Percentiles rank a stretch among this genome's conserved stretches.
Evolutionary conservation across 2,888 invertebrate species (phyloP).

Genomic region (Argynnis bischoffii): DNA sequence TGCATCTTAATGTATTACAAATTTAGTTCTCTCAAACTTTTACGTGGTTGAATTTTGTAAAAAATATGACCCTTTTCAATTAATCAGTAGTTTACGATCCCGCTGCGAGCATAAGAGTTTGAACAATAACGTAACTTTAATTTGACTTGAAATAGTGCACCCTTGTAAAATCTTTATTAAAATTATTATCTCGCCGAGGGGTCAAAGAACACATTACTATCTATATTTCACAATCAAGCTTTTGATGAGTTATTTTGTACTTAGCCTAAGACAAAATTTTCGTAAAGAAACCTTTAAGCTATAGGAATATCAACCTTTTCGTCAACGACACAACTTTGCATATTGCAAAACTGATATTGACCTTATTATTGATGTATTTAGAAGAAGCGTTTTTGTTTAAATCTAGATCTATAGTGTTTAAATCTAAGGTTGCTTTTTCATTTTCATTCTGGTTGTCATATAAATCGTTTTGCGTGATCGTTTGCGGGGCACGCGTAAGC

Average conservation of each 20-base stretch:
- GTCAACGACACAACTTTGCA: conserved; percentile 47
- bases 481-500: conserved; percentile 67
- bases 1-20: conserved; percentile 29
- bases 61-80: conserved; percentile 43
- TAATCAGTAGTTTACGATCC: conserved; percentile 50
- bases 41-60: conserved; percentile 20
- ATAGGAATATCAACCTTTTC: conserved; percentile 58
- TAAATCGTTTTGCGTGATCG: conserved; percentile 33
- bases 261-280: conserved; percentile 48
- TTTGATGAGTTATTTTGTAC: conserved; percentile 68
- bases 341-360: conserved; percentile 30
- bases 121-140: conserved; percentile 72
- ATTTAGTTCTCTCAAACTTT: background rate
- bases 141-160: conserved; percentile 70
- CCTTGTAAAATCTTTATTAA: conserved; percentile 72
- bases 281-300: conserved; percentile 46
- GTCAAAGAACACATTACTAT: conserved; percentile 75
- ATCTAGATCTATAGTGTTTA: conserved; percentile 33
- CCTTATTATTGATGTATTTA: conserved; percentile 12
- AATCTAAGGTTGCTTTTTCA: conserved; percentile 46
- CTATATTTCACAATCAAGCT: conserved; percentile 67
- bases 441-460: conserved; percentile 42
- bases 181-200: conserved; percentile 70
- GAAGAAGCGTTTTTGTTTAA: conserved; percentile 28
- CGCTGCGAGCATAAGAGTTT: conserved; percentile 57